A percentile compares a stretch with the other conserved stretches of the same genome.
phyloP scores from a whole-genome alignment of 1,140 invertebrate genomes.

The Nomia melanderi region DNA sequence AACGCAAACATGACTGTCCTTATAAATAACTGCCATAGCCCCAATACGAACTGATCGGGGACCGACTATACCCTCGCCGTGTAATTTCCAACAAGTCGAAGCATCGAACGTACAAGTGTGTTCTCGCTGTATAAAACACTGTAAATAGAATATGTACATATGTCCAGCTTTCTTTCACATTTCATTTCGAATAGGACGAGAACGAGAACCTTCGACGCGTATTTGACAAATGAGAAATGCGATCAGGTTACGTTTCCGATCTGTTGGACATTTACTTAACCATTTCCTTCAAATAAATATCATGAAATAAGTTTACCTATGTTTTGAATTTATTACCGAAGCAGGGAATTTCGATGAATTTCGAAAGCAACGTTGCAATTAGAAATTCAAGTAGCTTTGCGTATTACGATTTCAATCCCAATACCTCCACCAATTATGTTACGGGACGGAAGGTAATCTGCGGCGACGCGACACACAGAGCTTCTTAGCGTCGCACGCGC shows the following conservation, averaged over 20 bases:
- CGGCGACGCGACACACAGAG: neutral
- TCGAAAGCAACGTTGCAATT: neutral
- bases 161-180: neutral
- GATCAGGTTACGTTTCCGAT: too few species aligned
- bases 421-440: slow-evolving; percentile 11
- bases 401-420: neutral
- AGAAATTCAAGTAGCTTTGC: neutral
- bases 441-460: neutral
- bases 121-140: neutral
- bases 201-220: too few species aligned
- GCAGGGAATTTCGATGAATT: too few species aligned
- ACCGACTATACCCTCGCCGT: too few species aligned
- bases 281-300: neutral
- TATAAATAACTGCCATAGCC: slow-evolving; percentile 21
- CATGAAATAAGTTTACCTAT: neutral
- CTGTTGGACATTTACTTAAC: neutral
- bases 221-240: too few species aligned
- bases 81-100: too few species aligned
- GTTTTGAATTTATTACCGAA: neutral
- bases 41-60: neutral
- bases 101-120: too few species aligned
- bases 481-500: slow-evolving; percentile 10
- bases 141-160: slow-evolving; percentile 7
- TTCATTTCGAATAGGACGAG: too few species aligned
- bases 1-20: slow-evolving; percentile 63